These are phyloP conservation scores for Zophobas morio DNA, from an alignment of 1,140 invertebrate genomes.

Conservation along the genomic window DNA sequence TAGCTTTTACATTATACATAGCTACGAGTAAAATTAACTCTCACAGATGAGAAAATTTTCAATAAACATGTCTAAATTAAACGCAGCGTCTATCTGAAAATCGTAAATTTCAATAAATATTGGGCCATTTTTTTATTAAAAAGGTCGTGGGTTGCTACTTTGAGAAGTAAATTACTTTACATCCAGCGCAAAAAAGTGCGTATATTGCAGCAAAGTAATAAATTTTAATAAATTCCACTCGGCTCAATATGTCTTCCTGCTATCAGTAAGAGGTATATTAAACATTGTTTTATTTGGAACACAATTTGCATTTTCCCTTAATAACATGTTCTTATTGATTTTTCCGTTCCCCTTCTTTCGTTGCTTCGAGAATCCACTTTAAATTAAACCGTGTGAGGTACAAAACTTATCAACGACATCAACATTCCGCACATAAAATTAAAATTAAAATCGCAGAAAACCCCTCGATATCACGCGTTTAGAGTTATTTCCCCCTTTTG, in stretches of 20 bases:
- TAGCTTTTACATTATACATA: too few species aligned
- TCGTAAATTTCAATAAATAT: too few species aligned
- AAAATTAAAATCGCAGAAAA: not conserved
- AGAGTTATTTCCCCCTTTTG: too few species aligned
- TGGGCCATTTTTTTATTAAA: too few species aligned
- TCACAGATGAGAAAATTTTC: too few species aligned
- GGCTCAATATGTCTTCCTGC: slow-evolving; percentile 23
- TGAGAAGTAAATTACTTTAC: slow-evolving; percentile 13
- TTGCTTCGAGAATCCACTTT: slow-evolving; percentile 22
- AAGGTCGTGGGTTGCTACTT: not conserved
- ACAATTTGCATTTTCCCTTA: slow-evolving; percentile 38
- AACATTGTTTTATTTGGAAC: slow-evolving; percentile 39
- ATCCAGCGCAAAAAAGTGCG: not conserved
- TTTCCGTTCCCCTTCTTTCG: slow-evolving; percentile 32
- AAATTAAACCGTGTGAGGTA: slow-evolving; percentile 37
- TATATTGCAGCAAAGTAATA: slow-evolving; percentile 17
- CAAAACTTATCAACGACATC: slow-evolving; percentile 25
- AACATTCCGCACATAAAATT: slow-evolving; percentile 16
- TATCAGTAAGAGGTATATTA: slow-evolving; percentile 38
- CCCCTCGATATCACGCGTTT: too few species aligned
- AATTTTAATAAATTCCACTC: slow-evolving; percentile 27
- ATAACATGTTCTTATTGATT: slow-evolving; percentile 35
- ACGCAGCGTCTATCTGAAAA: too few species aligned
- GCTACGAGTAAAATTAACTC: too few species aligned
- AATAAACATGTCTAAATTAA: too few species aligned